These are phyloP conservation scores for Bacillus rossius DNA, from an alignment of 1,140 invertebrate species.

Conservation along the genomic window DNA sequence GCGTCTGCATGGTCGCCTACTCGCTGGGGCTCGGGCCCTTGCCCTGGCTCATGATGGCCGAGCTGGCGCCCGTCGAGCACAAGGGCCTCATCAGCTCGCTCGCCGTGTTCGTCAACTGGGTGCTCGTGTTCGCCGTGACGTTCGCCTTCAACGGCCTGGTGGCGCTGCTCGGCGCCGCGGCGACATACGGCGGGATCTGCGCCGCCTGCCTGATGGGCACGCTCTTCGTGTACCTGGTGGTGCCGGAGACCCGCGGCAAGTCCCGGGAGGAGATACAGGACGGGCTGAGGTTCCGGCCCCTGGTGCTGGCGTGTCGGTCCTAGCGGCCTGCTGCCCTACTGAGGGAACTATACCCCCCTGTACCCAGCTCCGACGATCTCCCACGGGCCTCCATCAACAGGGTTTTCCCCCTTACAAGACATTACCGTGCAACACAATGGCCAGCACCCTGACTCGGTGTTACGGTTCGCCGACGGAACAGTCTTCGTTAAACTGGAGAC, in stretches of 20 bases:
- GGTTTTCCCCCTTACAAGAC: no score
- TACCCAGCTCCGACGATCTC: no score
- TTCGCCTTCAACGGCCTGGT: conserved; percentile 45
- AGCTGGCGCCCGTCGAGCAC: conserved; percentile 43
- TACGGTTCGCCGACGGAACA: no score
- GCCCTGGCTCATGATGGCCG: conserved; percentile 43
- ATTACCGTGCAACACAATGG: no score
- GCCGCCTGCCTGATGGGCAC: conserved; percentile 45
- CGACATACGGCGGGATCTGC: conserved; percentile 49
- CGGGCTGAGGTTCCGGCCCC: not conserved
- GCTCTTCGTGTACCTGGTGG: conserved; percentile 45
- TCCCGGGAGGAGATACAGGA: conserved; percentile 48
- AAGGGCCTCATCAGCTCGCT: conserved; percentile 46
- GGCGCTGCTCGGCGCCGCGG: conserved; percentile 43
- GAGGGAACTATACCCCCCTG: no score
- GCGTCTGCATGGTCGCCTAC: conserved; percentile 42
- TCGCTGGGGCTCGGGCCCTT: conserved; percentile 44
- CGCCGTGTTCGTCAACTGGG: conserved; percentile 47
- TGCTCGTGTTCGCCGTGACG: conserved; percentile 50
- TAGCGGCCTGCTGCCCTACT: no score
- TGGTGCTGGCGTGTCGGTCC: no score
- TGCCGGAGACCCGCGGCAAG: conserved; percentile 56
- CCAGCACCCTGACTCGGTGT: no score
- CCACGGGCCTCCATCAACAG: no score
- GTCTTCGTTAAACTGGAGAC: no score